phyloP scores from a whole-genome alignment of 2,888 invertebrate genomes.

The Timandra comae region DNA sequence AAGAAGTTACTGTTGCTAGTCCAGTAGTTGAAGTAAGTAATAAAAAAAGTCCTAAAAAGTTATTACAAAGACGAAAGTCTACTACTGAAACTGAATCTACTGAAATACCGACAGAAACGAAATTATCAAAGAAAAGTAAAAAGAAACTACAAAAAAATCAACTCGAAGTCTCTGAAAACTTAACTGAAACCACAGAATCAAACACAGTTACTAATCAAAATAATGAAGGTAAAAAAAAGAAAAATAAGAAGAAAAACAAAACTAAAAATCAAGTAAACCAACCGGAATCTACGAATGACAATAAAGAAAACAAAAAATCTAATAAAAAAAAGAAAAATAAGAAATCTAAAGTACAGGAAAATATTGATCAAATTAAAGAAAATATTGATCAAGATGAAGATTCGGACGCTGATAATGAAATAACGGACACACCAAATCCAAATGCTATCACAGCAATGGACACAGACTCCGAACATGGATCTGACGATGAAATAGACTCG shows the following conservation, averaged over 20 bases:
- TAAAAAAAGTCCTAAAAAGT: conserved; percentile 23
- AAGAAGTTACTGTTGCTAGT: too few relatives aligned
- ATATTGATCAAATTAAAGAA: conserved; percentile 1
- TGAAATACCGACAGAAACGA: conserved; percentile 2
- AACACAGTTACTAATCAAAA: conserved; percentile 2
- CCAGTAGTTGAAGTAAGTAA: background rate
- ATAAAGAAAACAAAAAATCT: conserved; percentile 6
- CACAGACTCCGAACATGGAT: conserved; percentile 66
- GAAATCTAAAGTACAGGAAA: background rate
- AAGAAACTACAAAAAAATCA: conserved; percentile 4
- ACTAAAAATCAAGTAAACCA: conserved; percentile 3
- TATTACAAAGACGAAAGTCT: conserved; percentile 21
- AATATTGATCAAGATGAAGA: conserved; percentile 3
- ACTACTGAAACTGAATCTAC: conserved; percentile 7
- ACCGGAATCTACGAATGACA: conserved; percentile 1
- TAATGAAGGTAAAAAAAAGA: conserved; percentile 20
- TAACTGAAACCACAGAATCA: conserved; percentile 9
- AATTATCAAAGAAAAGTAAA: background rate
- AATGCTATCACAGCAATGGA: conserved; percentile 65
- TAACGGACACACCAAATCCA: conserved; percentile 42
- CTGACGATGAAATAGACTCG: conserved; percentile 62
- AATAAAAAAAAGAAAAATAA: conserved; percentile 2
- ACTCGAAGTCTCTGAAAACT: too few relatives aligned
- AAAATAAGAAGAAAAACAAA: conserved; percentile 16
- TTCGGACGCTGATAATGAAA: conserved; percentile 9